Conservation (phyloP, 2,113 vertebrate genomes). For the Amphiprion percula region DNA sequence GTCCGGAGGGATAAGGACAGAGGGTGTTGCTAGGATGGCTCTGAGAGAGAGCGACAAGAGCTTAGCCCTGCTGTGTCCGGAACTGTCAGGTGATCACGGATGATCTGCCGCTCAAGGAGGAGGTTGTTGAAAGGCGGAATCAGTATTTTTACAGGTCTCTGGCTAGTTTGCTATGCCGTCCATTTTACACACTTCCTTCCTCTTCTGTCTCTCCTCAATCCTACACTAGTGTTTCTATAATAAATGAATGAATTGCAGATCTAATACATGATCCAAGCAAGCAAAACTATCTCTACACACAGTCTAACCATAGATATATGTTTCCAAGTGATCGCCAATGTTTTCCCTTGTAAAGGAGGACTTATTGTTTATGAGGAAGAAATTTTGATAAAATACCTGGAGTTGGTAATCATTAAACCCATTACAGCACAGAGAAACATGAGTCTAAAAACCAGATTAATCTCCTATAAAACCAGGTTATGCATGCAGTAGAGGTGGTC, state of each 20-base stretch:
- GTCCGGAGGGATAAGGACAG: constrained; percentile 75
- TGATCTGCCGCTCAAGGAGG: constrained; percentile 79
- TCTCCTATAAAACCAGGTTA: not conserved
- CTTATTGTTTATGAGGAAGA: not conserved
- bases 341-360: not conserved
- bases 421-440: not conserved
- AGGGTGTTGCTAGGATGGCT: constrained; percentile 81
- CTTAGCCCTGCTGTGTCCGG: constrained; percentile 69
- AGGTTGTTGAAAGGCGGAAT: constrained; percentile 60
- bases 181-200: constrained; percentile 42
- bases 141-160: constrained; percentile 59
- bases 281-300: not conserved
- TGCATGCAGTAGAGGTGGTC: not conserved
- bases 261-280: not conserved
- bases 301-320: not conserved
- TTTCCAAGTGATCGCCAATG: not conserved
- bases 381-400: not conserved
- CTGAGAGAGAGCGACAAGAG: constrained; percentile 77
- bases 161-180: constrained; percentile 45
- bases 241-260: constrained; percentile 9
- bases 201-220: not conserved
- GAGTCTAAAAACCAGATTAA: not conserved
- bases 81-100: constrained; percentile 84
- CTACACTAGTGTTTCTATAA: not conserved
- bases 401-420: not conserved